Percentiles rank a stretch among this genome's conserved stretches.
These are phyloP conservation scores for Intellagama lesueurii DNA, from an alignment of 2,797 vertebrate species.

Conservation along the genomic window DNA sequence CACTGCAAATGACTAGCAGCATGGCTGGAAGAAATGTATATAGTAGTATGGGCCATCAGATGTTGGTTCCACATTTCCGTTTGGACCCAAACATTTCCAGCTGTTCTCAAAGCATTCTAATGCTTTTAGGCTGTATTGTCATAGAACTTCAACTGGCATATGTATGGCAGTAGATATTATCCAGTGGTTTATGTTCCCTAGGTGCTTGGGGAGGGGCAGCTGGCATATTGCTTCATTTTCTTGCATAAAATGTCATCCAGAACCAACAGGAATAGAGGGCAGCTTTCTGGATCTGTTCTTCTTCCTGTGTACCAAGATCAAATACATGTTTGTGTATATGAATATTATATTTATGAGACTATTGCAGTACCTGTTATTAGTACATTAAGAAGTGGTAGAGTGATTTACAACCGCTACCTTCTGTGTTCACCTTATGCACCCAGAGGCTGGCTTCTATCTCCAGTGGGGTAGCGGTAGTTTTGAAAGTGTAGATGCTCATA, in stretches of 20 bases:
- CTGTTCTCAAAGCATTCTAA: too few relatives aligned
- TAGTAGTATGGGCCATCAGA: not conserved
- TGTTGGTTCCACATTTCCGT: not conserved
- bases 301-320: too few relatives aligned
- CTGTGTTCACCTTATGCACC: not conserved
- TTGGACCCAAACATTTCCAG: not conserved
- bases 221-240: not conserved
- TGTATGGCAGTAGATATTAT: not conserved
- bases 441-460: too few relatives aligned
- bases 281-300: not conserved
- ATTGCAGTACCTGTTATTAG: not conserved
- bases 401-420: too few relatives aligned
- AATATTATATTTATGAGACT: not conserved
- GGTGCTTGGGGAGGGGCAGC: too few relatives aligned
- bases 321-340: not conserved
- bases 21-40: not conserved
- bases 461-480: too few relatives aligned
- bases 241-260: not conserved
- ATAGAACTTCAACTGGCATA: not conserved
- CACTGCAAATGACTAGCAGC: not conserved
- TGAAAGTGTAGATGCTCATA: too few relatives aligned
- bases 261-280: not conserved
- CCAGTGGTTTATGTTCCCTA: too few relatives aligned
- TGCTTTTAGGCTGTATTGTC: not conserved
- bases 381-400: too few relatives aligned